Percentiles rank a stretch among this genome's conserved stretches.
These are phyloP conservation scores for Budorcas taxicolor DNA, from an alignment of 2,113 vertebrate genomes.

Conservation along the genomic window DNA sequence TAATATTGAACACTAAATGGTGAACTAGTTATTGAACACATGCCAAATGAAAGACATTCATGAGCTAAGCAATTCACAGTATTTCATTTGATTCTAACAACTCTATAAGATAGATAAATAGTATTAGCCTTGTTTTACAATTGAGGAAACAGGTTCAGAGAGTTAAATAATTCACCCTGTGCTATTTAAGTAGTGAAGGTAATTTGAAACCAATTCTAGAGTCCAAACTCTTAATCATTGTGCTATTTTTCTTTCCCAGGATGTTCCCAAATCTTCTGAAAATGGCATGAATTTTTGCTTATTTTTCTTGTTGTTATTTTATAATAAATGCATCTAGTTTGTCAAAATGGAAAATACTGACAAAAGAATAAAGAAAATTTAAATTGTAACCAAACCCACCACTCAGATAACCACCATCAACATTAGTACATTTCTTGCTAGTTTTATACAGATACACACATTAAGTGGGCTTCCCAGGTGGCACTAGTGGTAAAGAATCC, in stretches of 20 bases:
- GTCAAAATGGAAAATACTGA: neutral
- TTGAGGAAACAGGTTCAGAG: neutral
- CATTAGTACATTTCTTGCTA: neutral
- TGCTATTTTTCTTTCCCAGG: neutral
- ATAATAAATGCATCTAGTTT: neutral
- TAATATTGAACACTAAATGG: neutral
- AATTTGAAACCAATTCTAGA: neutral
- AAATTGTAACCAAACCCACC: neutral
- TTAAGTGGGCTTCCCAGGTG: neutral
- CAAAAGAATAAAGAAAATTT: conserved; percentile 4
- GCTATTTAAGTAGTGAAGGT: neutral
- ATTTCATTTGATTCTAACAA: conserved; percentile 1
- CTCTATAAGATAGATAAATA: neutral
- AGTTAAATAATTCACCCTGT: neutral
- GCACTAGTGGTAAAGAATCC: neutral
- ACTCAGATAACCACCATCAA: neutral
- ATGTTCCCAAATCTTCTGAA: conserved; percentile 2
- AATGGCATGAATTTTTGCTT: neutral
- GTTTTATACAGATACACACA: neutral
- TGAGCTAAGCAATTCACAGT: neutral
- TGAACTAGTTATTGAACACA: neutral
- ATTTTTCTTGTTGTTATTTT: conserved; percentile 19
- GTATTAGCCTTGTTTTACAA: neutral
- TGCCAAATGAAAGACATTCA: neutral
- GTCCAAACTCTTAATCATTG: neutral